Base-by-base conservation (phyloP, 1,140 invertebrate species). In the Philaenus spumarius region DNA sequence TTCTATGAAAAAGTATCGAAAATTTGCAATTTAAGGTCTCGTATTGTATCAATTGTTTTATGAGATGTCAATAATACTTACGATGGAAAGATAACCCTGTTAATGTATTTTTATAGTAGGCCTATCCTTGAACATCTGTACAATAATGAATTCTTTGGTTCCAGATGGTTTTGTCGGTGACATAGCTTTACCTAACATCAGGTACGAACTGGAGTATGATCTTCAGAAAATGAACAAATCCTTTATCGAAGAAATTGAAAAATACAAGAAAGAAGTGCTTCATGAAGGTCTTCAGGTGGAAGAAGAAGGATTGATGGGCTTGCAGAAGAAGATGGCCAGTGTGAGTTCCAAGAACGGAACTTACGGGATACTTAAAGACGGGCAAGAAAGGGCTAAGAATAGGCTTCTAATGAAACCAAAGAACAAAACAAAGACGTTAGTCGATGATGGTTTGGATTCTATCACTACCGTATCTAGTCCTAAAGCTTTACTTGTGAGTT, bases 241-340 rank as follows among this genome's bases (percentile, higher is more conserved):
- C 1, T 65, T 60, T 23, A 48, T 85, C 67, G 80, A 85, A 70
- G 85, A 89, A 68, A 73, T 89, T 14, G 85, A 88, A 64, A 84
- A 83, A 68, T 79, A 87, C 61, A 86, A 87, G 66, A 85, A 89
- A 64, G 86, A 89, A 71, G 82, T 89, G 4, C 73, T 86, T 30
- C 77, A 87, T 35, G 87, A 90, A 72, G 87, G 86, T 5, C 73
- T 89, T 20, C 86, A 90, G 71, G 83, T 90, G 12, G 87, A 90
- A 73, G 86, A 89, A 66, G 87, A 90, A 72, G 87, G 86, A 20
- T 73, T 90, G 1, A 81, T 82, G 22, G 85, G 87, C 66, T 56
- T 68, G 7, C 62, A 62, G 11, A 64, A 54, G 53, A 63, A 60
- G 23, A 56, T 57, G 23, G 3, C 26, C 22, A 17, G 20, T 11